A percentile compares a stretch with the other conserved stretches of the same genome.
These are phyloP conservation scores for Yponomeuta evonymella DNA, from an alignment of 2,888 invertebrate species.

Conservation along the genomic window DNA sequence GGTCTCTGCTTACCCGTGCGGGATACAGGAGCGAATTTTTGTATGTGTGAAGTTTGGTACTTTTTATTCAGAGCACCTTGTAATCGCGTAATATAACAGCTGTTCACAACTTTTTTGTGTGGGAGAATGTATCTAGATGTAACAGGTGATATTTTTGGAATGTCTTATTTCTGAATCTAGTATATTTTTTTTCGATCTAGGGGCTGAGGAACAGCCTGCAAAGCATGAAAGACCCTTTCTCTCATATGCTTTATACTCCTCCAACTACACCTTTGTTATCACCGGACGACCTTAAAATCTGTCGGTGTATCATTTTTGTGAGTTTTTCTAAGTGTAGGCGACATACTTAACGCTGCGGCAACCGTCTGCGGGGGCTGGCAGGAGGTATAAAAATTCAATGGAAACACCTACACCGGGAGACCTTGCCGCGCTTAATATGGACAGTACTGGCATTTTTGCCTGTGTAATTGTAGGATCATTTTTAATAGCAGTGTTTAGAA, in stretches of 20 bases:
- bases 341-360: conserved; percentile 31
- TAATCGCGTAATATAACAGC: too few species aligned
- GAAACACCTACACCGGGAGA: conserved; percentile 46
- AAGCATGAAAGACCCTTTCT: too few species aligned
- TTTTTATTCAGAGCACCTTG: too few species aligned
- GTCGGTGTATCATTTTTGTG: conserved; percentile 8
- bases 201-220: too few species aligned
- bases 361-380: conserved; percentile 46
- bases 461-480: conserved; percentile 46
- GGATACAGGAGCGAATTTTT: too few species aligned
- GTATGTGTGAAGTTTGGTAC: too few species aligned
- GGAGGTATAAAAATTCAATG: conserved; percentile 46
- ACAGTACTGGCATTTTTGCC: conserved; percentile 24
- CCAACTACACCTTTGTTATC: background rate
- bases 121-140: too few species aligned
- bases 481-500: conserved; percentile 37
- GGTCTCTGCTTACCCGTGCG: too few species aligned
- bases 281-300: background rate
- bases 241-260: background rate
- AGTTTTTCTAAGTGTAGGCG: conserved; percentile 40
- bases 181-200: too few species aligned
- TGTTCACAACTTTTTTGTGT: too few species aligned
- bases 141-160: too few species aligned
- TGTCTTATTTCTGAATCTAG: too few species aligned
- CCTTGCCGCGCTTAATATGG: conserved; percentile 58